phyloP scores from a whole-genome alignment of 2,888 invertebrate species.

The Chalcis sispes region DNA sequence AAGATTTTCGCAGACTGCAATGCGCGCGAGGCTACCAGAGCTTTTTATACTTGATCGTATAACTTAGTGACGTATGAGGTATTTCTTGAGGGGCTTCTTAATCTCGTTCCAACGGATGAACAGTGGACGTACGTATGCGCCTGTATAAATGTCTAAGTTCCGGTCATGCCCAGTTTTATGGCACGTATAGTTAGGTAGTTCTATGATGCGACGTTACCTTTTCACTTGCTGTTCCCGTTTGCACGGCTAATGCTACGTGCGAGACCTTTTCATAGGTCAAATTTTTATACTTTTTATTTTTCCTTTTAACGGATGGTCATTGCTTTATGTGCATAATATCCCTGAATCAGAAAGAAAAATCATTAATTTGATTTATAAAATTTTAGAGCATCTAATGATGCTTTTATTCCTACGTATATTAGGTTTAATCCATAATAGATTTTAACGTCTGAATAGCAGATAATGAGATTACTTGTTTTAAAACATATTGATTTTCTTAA shows the following conservation, averaged over 20 bases:
- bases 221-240: background rate
- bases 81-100: slow-evolving; percentile 44
- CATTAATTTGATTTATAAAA: background rate
- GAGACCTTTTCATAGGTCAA: slow-evolving; percentile 41
- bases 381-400: background rate
- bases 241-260: background rate
- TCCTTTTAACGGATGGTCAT: background rate
- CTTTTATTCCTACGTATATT: no score
- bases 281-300: slow-evolving; percentile 3
- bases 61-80: background rate
- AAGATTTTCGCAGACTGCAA: slow-evolving; percentile 25
- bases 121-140: background rate
- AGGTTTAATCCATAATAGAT: no score
- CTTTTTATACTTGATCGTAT: slow-evolving; percentile 31
- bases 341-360: background rate
- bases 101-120: slow-evolving; percentile 53
- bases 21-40: slow-evolving; percentile 9
- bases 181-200: slow-evolving; percentile 16
- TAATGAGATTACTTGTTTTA: slow-evolving; percentile 35
- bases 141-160: slow-evolving; percentile 4
- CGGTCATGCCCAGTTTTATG: slow-evolving; percentile 19
- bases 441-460: background rate
- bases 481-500: slow-evolving; percentile 33
- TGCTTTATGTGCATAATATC: background rate
- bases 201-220: background rate